Evolutionary conservation across 2,797 vertebrate species (phyloP).

Genomic region (Percopsis omiscomaycus): DNA sequence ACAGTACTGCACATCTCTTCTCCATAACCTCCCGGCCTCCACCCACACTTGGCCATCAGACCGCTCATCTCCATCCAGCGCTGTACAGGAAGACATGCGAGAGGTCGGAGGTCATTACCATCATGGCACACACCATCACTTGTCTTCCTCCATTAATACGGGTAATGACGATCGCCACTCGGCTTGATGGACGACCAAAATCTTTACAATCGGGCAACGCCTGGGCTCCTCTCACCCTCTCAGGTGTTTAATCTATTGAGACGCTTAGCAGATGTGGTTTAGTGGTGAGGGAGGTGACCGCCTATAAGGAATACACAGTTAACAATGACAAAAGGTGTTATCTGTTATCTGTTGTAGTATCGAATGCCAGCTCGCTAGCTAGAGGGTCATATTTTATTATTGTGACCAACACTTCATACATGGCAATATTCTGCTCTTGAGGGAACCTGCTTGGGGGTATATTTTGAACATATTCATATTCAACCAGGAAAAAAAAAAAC

Average conservation of each 20-base stretch:
- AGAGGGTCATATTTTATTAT: too few relatives aligned
- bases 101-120: slow-evolving; percentile 62
- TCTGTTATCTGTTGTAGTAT: not conserved
- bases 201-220: slow-evolving; percentile 35
- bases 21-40: slow-evolving; percentile 40
- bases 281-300: too few relatives aligned
- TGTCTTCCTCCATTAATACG: slow-evolving; percentile 61
- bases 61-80: slow-evolving; percentile 69
- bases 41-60: slow-evolving; percentile 62
- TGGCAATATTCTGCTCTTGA: slow-evolving; percentile 20
- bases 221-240: not conserved
- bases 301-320: too few relatives aligned
- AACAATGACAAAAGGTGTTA: too few relatives aligned
- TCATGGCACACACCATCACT: slow-evolving; percentile 61
- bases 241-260: slow-evolving; percentile 48
- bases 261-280: slow-evolving; percentile 35
- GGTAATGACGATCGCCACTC: slow-evolving; percentile 54
- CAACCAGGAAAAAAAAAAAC: slow-evolving; percentile 16
- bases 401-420: too few relatives aligned
- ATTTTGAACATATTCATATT: slow-evolving; percentile 45
- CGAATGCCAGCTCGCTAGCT: too few relatives aligned
- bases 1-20: not conserved
- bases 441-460: slow-evolving; percentile 48
- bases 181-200: slow-evolving; percentile 49
- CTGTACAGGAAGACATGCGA: slow-evolving; percentile 47